Evolutionary conservation across 1,140 invertebrate genomes (phyloP), one percentile per base, ranked within the genome.

Genomic region (Eupeodes corollae): DNA sequence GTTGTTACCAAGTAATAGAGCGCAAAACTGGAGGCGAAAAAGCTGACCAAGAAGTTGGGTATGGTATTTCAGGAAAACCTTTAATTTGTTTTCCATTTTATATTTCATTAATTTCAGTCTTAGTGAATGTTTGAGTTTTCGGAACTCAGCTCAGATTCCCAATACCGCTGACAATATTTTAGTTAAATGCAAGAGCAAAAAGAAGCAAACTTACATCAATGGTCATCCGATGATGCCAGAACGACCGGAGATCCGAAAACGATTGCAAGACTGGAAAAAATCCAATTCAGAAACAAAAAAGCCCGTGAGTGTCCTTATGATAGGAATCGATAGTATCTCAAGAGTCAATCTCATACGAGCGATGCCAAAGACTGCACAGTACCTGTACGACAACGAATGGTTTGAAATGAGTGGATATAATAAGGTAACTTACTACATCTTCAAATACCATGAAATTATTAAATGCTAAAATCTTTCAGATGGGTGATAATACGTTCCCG

Each of bases 241-340:
- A 26, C 54, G 54, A 10, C 5, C 11, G 1, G 46, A 51, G 3
- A 43, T 67, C 0, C 53, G 55, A 10, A 44, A 62, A 31, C 48
- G 59, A 10, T 53, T 67, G 6, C 47, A 49, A 1, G 35, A 48
- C 2, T 57, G 55, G 56, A 50, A 45, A 6, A 31, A 39, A 14
- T 38, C 15, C 2, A 18, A n/a, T 14, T 39, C 41, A 9, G 51
- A 56, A 5, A 37, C 35, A 16, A 16, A 11, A 12, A 41, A 21
- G 9, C 41, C 46, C 13, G 55, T 57, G n/a, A 67, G 61, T 16
- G 75, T 92, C 13, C 65, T 91, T 1, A 68, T 89, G 48, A 58
- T 91, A 9, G 88, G 88, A 10, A 79, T 91, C 42, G 88, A 91
- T 58, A 86, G 84, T 21, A 80, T 90, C 31, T 91, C 88, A 0